Percentiles rank a stretch among this genome's conserved stretches.
These are phyloP conservation scores for Herpetotheres cachinnans DNA, from an alignment of 2,113 vertebrate species.

Conservation along the genomic window DNA sequence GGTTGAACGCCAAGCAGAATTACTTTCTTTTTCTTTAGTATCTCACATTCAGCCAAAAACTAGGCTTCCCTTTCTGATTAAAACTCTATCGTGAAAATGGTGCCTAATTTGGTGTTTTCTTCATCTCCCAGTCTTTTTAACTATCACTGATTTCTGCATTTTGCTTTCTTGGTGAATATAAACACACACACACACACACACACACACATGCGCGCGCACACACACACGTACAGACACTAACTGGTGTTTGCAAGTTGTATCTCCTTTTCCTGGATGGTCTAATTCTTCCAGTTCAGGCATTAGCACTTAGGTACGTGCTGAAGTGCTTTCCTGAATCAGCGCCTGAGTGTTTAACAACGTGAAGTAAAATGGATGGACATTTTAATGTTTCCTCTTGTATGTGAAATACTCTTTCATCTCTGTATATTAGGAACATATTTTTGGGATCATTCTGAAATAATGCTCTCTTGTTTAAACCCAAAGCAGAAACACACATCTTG, in stretches of 20 bases:
- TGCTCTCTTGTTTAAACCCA: constrained; percentile 54
- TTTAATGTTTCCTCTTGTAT: constrained; percentile 52
- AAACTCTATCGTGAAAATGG: neutral
- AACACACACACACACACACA: accelerated
- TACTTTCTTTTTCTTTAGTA: neutral
- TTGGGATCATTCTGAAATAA: constrained; percentile 68
- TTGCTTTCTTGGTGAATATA: neutral
- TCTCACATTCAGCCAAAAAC: neutral
- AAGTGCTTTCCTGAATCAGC: constrained; percentile 21
- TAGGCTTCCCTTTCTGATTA: neutral
- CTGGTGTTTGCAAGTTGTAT: neutral
- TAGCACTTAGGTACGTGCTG: neutral
- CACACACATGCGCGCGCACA: too few relatives aligned
- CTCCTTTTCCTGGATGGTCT: neutral
- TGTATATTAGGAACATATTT: constrained; percentile 70
- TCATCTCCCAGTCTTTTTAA: neutral
- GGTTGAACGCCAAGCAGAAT: neutral
- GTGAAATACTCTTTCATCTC: constrained; percentile 56
- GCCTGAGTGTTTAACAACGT: neutral
- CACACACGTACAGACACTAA: neutral
- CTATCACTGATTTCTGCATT: neutral
- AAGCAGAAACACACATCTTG: constrained; percentile 64
- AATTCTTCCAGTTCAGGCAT: neutral
- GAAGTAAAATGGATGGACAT: constrained; percentile 20
- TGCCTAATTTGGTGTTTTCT: neutral